Base-by-base conservation (phyloP, 1,140 invertebrate species). In the Parasteatoda tepidariorum region DNA sequence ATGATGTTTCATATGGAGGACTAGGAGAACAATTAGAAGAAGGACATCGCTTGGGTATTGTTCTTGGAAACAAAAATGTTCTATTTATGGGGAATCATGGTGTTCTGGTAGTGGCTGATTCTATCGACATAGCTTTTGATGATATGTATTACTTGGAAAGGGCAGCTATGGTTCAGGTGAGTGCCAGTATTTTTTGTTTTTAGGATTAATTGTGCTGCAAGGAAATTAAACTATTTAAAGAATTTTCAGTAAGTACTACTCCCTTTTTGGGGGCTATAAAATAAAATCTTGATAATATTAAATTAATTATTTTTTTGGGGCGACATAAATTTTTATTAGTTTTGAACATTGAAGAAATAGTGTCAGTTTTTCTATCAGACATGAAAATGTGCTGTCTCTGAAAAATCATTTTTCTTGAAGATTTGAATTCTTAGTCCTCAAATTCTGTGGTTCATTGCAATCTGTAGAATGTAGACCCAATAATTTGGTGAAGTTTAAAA, bases 101-200 rank as follows among this genome's bases (percentile, higher is more conserved):
- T 15, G 31, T 70, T 54, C 22, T 70, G 18, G 38, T 66, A 28
- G 54, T 48, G 33, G 66, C 41, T 26, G 33, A 70, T 11, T 54
- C 41, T 30, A 48, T 81, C 18, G 76, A 64, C 28, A 31, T 81
- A 18, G 76, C 76, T 28, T 81, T 81, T 81, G 76, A 81, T 38
- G 24, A 81, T 81, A 81, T 81, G 76, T 81, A 81, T 59, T 81
- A 68, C 54, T 57, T 81, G 28, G 76, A 81, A 30, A 67, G 76
- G 28, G 76, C 76, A 26, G 76, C 76, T 26, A 67, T 68, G 66
- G 28, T 81, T n/a, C 76, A 81, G 66, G 76, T 81, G 66, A n/a
- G 24, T 34, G 11, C 13, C 0, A 7, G 31, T 22, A 11, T 18
- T 13, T 2, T 66, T 2, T 57, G 9, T 54, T 15, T n/a, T 57